Evolutionary conservation across 2,797 vertebrate species (phyloP).

Genomic region (Acanthiza pusilla): DNA sequence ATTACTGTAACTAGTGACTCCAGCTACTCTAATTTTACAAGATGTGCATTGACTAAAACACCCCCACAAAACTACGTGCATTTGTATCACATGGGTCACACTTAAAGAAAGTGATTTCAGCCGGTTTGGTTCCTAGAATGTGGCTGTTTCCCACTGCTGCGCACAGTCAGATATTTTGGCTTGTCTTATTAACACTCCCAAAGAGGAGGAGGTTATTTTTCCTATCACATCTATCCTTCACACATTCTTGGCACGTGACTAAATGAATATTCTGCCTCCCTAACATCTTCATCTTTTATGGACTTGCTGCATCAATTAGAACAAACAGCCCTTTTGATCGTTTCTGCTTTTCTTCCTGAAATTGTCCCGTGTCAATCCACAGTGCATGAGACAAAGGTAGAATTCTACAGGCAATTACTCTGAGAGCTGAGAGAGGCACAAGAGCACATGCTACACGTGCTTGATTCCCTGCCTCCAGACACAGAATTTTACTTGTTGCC

Average conservation of each 20-base stretch:
- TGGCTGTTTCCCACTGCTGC: neutral
- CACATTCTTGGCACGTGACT: neutral
- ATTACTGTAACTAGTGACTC: neutral
- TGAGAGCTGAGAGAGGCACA: neutral
- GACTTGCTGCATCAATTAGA: neutral
- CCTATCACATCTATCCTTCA: neutral
- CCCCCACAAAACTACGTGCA: neutral
- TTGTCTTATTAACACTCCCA: neutral
- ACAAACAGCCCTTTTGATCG: neutral
- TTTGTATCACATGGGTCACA: neutral
- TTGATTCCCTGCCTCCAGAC: slow-evolving; percentile 5
- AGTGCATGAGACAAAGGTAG: neutral
- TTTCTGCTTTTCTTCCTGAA: slow-evolving; percentile 1
- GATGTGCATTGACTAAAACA: neutral
- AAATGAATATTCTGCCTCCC: slow-evolving; percentile 19
- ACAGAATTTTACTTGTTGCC: neutral
- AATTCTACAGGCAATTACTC: slow-evolving; percentile 4
- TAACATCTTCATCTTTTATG: slow-evolving; percentile 6
- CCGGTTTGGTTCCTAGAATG: neutral
- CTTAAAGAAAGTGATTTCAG: neutral
- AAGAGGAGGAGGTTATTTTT: slow-evolving; percentile 4
- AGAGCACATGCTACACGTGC: slow-evolving; percentile 9
- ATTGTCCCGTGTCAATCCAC: neutral
- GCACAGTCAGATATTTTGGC: neutral
- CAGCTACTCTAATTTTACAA: neutral